Conservation (phyloP, 2,888 invertebrate genomes). For the Habroteleia sp. region DNA sequence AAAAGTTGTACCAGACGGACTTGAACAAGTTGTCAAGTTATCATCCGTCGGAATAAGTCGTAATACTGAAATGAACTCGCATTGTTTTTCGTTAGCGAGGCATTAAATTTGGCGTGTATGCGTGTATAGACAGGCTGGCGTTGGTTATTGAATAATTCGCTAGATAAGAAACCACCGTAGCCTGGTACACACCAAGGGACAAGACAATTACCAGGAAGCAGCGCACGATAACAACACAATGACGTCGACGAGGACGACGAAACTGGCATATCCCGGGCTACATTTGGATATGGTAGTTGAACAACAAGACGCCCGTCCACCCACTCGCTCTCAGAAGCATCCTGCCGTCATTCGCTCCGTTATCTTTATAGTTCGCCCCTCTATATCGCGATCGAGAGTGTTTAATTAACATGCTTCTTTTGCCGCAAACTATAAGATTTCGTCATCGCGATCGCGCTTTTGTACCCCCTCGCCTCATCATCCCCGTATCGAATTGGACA, state of each 20-base stretch:
- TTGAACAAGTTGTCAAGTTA: conserved; percentile 26
- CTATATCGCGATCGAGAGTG: conserved; percentile 71
- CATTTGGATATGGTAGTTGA: conserved; percentile 50
- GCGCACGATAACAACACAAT: conserved; percentile 78
- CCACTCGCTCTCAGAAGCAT: conserved; percentile 58
- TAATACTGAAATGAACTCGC: conserved; percentile 43
- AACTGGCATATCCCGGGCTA: conserved; percentile 58
- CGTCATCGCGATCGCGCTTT: conserved; percentile 35
- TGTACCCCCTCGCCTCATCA: conserved; percentile 11
- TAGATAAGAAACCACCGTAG: conserved; percentile 77
- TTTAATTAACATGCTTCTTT: conserved; percentile 74
- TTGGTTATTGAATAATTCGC: conserved; percentile 80
- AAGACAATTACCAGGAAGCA: conserved; percentile 80
- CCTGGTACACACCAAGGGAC: conserved; percentile 69
- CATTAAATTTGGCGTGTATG: conserved; percentile 70
- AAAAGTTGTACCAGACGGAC: conserved; percentile 2
- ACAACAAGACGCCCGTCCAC: conserved; percentile 67
- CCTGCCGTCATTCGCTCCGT: conserved; percentile 67
- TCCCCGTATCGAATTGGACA: too few species aligned
- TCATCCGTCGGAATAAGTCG: conserved; percentile 24
- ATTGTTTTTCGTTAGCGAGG: conserved; percentile 71
- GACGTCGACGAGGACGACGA: conserved; percentile 62
- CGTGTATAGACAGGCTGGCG: conserved; percentile 69
- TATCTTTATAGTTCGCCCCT: conserved; percentile 74
- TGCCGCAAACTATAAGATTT: conserved; percentile 37